phyloP scores from a whole-genome alignment of 92 coral and sea anemone genomes.

The Micromussa lordhowensis region DNA sequence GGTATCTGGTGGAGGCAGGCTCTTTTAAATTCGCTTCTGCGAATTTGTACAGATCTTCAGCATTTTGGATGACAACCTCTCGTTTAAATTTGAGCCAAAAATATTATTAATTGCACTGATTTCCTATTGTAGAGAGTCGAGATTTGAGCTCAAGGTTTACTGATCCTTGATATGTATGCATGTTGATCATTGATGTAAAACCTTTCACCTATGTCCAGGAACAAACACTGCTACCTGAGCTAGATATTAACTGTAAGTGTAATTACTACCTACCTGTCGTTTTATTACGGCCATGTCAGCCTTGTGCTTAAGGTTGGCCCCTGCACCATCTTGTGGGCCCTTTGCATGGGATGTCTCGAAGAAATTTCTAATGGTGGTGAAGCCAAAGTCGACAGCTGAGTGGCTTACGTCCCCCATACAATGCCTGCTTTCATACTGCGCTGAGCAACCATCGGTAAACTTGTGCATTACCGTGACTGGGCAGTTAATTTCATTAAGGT shows the following conservation, averaged over 20 bases:
- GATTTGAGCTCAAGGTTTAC: not conserved
- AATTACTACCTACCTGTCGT: slow-evolving; percentile 18
- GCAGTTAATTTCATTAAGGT: slow-evolving; percentile 53
- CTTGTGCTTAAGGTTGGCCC: slow-evolving; percentile 73
- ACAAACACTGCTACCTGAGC: not conserved
- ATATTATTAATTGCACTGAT: not conserved
- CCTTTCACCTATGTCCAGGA: not conserved
- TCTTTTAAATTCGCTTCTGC: slow-evolving; percentile 24
- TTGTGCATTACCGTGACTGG: slow-evolving; percentile 50
- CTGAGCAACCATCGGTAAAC: slow-evolving; percentile 67
- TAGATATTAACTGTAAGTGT: too few species aligned
- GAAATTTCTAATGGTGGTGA: slow-evolving; percentile 35
- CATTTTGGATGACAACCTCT: slow-evolving; percentile 38
- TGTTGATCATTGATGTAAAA: not conserved
- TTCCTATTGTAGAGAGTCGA: not conserved
- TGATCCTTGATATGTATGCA: too few species aligned
- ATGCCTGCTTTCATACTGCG: slow-evolving; percentile 65
- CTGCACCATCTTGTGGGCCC: slow-evolving; percentile 81
- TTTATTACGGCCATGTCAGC: slow-evolving; percentile 56
- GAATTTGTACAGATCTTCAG: slow-evolving; percentile 45
- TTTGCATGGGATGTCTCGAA: slow-evolving; percentile 65
- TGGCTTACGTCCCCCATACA: slow-evolving; percentile 65
- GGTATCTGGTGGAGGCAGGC: slow-evolving; percentile 53
- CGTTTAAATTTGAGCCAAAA: not conserved
- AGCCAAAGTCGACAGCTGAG: slow-evolving; percentile 48